Evolutionary conservation across 2,113 vertebrate genomes (phyloP).

Genomic region (Patagioenas fasciata): DNA sequence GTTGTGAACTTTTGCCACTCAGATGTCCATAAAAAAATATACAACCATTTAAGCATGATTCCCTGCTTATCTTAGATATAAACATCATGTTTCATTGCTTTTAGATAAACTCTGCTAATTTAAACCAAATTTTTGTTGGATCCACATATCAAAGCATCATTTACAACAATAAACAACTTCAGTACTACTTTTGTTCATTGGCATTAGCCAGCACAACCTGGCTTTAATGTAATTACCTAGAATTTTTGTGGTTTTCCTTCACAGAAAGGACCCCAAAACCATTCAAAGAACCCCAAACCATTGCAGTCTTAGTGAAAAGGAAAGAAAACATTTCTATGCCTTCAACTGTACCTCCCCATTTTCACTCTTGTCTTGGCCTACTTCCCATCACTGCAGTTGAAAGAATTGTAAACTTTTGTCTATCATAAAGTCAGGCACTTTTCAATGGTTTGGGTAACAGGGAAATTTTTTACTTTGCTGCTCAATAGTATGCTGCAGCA

Average conservation of each 20-base stretch:
- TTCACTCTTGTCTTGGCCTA: not conserved
- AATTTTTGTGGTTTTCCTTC: not conserved
- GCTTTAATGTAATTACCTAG: not conserved
- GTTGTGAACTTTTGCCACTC: not conserved
- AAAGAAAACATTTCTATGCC: not conserved
- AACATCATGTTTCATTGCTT: not conserved
- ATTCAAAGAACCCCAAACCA: not conserved
- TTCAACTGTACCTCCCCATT: not conserved
- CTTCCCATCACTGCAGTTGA: rapidly evolving
- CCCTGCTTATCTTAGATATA: not conserved
- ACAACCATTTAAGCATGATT: not conserved
- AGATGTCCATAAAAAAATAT: not conserved
- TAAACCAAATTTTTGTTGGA: not conserved
- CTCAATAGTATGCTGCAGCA: not conserved
- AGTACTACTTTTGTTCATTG: not conserved
- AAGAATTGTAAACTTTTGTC: not conserved
- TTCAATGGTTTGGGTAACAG: not conserved
- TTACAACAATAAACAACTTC: not conserved
- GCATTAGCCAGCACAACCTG: not conserved
- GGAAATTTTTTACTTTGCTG: not conserved
- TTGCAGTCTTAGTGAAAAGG: not conserved
- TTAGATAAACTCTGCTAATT: not conserved
- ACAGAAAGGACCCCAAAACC: not conserved
- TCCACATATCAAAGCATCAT: not conserved
- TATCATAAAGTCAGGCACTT: not conserved